Conservation (phyloP, 2,797 vertebrate species). For the Onychomys leucogaster region DNA sequence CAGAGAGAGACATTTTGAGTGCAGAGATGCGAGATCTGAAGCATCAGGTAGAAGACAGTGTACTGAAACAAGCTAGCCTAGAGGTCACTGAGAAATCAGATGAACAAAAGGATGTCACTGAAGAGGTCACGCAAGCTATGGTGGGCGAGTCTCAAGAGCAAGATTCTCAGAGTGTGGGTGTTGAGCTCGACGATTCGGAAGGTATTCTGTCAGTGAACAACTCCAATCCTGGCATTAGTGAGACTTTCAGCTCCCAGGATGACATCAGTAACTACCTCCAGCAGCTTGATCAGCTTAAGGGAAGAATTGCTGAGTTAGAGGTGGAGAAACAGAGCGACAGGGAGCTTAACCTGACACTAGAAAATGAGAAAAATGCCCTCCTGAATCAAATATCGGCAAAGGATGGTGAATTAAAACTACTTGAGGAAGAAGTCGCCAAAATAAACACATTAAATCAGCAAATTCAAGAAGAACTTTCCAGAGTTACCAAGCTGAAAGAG, state of each 20-base stretch:
- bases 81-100: conserved; percentile 57
- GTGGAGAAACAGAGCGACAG: conserved; percentile 75
- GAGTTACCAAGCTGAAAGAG: conserved; percentile 87
- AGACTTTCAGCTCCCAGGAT: conserved; percentile 52
- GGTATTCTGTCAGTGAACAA: neutral
- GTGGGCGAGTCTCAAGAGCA: conserved; percentile 77
- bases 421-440: conserved; percentile 82
- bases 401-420: conserved; percentile 84
- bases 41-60: conserved; percentile 81
- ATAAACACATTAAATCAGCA: conserved; percentile 82
- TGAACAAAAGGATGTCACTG: conserved; percentile 39
- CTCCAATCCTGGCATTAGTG: conserved; percentile 51
- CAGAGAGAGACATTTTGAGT: conserved; percentile 89
- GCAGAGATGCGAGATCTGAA: conserved; percentile 89
- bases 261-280: conserved; percentile 76
- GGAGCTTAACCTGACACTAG: conserved; percentile 78
- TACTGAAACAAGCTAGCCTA: conserved; percentile 73
- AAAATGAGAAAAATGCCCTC: conserved; percentile 85
- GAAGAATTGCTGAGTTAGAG: conserved; percentile 84
- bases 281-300: conserved; percentile 83
- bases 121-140: conserved; percentile 78
- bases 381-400: conserved; percentile 87
- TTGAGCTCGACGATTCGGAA: conserved; percentile 19
- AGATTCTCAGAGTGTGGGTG: fast-evolving
- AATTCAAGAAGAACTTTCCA: conserved; percentile 88